A percentile compares a stretch with the other conserved stretches of the same genome.
Conservation (phyloP, 2,888 invertebrate genomes). For the Athalia circularis region DNA sequence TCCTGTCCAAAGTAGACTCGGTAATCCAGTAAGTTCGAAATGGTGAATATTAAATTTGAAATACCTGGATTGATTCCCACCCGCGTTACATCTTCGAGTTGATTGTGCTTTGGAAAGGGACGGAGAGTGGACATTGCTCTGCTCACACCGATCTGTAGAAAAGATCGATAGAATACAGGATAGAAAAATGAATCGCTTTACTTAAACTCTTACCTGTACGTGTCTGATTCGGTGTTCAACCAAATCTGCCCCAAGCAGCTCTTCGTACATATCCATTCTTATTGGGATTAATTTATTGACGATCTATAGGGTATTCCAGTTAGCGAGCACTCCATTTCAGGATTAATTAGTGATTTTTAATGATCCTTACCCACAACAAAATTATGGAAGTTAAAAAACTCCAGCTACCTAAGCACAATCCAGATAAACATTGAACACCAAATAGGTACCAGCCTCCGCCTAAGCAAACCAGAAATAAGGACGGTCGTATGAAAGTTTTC, state of each 20-base stretch:
- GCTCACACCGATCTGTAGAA: conserved; percentile 78
- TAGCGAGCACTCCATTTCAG: not conserved
- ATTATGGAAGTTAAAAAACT: conserved; percentile 83
- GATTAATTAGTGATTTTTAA: not conserved
- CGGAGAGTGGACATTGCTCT: conserved; percentile 85
- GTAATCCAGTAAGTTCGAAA: no score
- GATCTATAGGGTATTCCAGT: conserved; percentile 61
- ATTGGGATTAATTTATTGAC: conserved; percentile 88
- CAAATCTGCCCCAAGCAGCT: conserved; percentile 91
- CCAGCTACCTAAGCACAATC: conserved; percentile 84
- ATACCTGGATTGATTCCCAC: conserved; percentile 84
- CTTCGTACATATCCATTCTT: conserved; percentile 90
- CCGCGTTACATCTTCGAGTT: conserved; percentile 74
- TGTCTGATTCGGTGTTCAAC: conserved; percentile 91
- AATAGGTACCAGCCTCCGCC: conserved; percentile 93
- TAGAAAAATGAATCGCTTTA: conserved; percentile 43
- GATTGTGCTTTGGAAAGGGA: conserved; percentile 76
- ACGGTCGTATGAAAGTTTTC: not conserved
- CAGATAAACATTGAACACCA: conserved; percentile 87
- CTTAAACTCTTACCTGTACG: conserved; percentile 75
- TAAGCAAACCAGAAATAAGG: conserved; percentile 61
- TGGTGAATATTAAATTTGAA: no score
- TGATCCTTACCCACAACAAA: conserved; percentile 80
- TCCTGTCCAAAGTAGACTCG: conserved; percentile 56
- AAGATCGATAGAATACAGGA: conserved; percentile 25